phyloP scores from a whole-genome alignment of 2,888 invertebrate species.

The Drosophila neotestacea region DNA sequence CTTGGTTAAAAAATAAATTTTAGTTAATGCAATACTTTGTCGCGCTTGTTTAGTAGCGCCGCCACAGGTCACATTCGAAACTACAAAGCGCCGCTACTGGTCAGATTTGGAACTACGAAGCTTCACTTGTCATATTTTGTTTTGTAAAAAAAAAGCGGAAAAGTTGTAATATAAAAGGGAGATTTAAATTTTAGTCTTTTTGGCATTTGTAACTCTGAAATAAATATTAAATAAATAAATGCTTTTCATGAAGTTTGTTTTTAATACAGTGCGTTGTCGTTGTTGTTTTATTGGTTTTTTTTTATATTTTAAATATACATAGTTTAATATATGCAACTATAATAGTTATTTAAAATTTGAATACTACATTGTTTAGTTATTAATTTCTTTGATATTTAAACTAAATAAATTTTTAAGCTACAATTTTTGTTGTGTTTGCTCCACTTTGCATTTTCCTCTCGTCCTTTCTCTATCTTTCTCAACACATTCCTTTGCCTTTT shows the following conservation, averaged over 20 bases:
- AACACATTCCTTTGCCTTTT: constrained; percentile 6
- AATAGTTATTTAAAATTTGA: constrained; percentile 73
- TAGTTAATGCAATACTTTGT: too few relatives aligned
- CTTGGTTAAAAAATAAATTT: too few relatives aligned
- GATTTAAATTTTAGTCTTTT: too few relatives aligned
- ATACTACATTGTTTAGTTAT: constrained; percentile 68
- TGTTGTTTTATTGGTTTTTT: constrained; percentile 59
- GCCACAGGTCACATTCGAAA: too few relatives aligned
- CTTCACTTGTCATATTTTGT: too few relatives aligned
- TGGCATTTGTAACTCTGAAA: too few relatives aligned
- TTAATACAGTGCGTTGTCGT: constrained; percentile 68
- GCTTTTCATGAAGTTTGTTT: constrained; percentile 7
- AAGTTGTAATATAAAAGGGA: too few relatives aligned
- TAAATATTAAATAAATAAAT: neutral
- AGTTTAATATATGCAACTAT: constrained; percentile 75
- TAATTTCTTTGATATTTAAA: constrained; percentile 64
- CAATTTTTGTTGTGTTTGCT: constrained; percentile 53
- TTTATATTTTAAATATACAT: constrained; percentile 72
- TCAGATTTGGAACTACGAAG: too few relatives aligned
- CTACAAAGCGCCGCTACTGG: too few relatives aligned
- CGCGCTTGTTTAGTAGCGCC: too few relatives aligned
- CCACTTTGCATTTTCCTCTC: neutral
- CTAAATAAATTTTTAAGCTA: constrained; percentile 66
- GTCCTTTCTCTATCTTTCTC: neutral
- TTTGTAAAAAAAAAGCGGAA: too few relatives aligned